Evolutionary conservation across 2,888 invertebrate species (phyloP).

Genomic region (Heliconius cydno): DNA sequence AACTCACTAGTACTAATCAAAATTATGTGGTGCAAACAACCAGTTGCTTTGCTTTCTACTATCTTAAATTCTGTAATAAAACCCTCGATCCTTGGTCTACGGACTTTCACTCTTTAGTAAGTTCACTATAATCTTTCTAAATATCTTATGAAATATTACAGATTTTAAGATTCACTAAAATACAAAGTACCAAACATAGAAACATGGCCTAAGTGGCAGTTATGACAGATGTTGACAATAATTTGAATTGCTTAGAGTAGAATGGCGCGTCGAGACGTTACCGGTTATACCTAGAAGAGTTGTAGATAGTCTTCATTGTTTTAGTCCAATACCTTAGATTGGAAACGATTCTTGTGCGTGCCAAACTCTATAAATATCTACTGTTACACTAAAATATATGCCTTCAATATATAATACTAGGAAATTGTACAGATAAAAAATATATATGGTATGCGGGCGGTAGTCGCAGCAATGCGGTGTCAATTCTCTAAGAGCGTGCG

Average conservation of each 20-base stretch:
- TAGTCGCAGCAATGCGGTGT: slow-evolving; percentile 68
- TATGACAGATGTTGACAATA: slow-evolving; percentile 43
- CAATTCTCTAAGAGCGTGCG: slow-evolving; percentile 77
- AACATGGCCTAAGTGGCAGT: slow-evolving; percentile 20
- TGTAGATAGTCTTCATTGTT: slow-evolving; percentile 53
- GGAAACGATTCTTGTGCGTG: slow-evolving; percentile 41
- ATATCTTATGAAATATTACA: slow-evolving; percentile 13
- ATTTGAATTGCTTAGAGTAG: slow-evolving; percentile 43
- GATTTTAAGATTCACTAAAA: slow-evolving; percentile 30
- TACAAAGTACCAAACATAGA: slow-evolving; percentile 10
- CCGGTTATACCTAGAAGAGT: slow-evolving; percentile 45
- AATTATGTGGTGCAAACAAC: slow-evolving; percentile 5
- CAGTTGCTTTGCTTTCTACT: neutral
- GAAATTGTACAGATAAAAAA: slow-evolving; percentile 43
- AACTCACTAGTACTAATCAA: slow-evolving; percentile 21
- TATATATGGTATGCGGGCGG: slow-evolving; percentile 55
- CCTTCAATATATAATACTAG: slow-evolving; percentile 37
- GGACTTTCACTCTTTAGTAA: neutral
- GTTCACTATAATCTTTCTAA: neutral
- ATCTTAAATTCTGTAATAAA: slow-evolving; percentile 27
- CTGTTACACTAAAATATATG: slow-evolving; percentile 28
- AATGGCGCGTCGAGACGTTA: slow-evolving; percentile 40
- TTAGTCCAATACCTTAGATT: slow-evolving; percentile 49
- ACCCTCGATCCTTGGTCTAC: neutral
- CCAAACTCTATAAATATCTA: slow-evolving; percentile 42